These are phyloP conservation scores for Spizaetus ornatus DNA, from an alignment of 2,113 vertebrate genomes.

Conservation along the genomic window DNA sequence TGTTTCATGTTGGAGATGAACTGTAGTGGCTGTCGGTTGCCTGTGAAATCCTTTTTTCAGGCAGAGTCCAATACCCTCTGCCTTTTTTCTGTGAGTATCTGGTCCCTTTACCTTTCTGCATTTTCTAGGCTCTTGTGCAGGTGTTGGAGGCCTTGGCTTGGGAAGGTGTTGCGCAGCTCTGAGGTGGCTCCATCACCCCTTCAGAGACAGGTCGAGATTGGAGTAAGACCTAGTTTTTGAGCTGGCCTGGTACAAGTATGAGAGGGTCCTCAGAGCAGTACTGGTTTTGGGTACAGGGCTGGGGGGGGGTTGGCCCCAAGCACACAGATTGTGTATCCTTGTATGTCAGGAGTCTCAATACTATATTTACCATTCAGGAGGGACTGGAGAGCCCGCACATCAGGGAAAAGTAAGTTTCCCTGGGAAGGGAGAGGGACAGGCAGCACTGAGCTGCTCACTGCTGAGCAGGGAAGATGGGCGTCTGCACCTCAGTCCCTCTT, in stretches of 20 bases:
- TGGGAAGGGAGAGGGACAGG: neutral
- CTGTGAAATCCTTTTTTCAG: neutral
- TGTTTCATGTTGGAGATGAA: neutral
- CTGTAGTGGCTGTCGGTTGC: fast-evolving
- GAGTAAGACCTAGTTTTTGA: neutral
- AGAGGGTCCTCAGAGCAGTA: neutral
- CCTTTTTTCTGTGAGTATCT: neutral
- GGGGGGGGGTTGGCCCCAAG: neutral
- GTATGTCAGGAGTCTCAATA: neutral
- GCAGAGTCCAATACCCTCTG: neutral
- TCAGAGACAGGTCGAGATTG: neutral
- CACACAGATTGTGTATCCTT: neutral
- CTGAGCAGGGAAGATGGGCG: neutral
- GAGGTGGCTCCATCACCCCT: neutral
- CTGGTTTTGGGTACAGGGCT: neutral
- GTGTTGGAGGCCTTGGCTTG: neutral
- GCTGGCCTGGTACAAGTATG: neutral
- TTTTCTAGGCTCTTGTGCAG: neutral
- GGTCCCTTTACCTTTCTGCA: fast-evolving
- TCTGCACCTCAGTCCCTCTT: neutral
- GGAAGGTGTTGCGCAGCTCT: neutral
- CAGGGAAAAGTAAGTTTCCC: neutral
- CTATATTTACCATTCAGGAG: neutral
- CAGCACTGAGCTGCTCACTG: fast-evolving
- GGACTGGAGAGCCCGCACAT: neutral